phyloP scores from a whole-genome alignment of 2,888 invertebrate genomes.

The Plusia festucae region DNA sequence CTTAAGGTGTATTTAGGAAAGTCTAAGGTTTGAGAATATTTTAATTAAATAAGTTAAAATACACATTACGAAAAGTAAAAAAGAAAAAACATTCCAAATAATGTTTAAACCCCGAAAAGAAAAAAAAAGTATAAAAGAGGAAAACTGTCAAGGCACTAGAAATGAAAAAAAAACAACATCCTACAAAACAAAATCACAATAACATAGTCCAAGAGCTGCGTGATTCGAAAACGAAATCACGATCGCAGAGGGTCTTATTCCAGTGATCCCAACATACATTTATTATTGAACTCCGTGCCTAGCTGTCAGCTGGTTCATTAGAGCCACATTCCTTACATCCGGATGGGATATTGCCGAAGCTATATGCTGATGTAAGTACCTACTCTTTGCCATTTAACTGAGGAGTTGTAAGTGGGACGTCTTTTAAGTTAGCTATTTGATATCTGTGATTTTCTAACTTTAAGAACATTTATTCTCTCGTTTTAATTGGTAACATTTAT shows the following conservation, averaged over 20 bases:
- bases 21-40: neutral
- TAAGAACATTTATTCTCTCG: too few species aligned
- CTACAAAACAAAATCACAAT: slow-evolving; percentile 5
- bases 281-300: slow-evolving; percentile 53
- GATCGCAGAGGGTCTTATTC: slow-evolving; percentile 17
- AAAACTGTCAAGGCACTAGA: too few species aligned
- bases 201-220: slow-evolving; percentile 10
- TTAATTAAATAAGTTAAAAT: neutral
- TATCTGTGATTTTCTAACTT: too few species aligned
- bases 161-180: too few species aligned
- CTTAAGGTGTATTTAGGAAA: neutral
- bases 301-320: slow-evolving; percentile 61
- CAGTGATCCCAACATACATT: slow-evolving; percentile 38
- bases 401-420: neutral
- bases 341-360: slow-evolving; percentile 59
- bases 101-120: too few species aligned
- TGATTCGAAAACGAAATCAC: slow-evolving; percentile 26
- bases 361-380: slow-evolving; percentile 21
- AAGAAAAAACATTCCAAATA: too few species aligned
- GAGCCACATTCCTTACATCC: slow-evolving; percentile 56
- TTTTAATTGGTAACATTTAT: too few species aligned
- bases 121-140: too few species aligned
- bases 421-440: neutral
- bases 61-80: too few species aligned
- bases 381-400: neutral